Base-by-base conservation (phyloP, 2,797 vertebrate species). In the Chelon labrosus region DNA sequence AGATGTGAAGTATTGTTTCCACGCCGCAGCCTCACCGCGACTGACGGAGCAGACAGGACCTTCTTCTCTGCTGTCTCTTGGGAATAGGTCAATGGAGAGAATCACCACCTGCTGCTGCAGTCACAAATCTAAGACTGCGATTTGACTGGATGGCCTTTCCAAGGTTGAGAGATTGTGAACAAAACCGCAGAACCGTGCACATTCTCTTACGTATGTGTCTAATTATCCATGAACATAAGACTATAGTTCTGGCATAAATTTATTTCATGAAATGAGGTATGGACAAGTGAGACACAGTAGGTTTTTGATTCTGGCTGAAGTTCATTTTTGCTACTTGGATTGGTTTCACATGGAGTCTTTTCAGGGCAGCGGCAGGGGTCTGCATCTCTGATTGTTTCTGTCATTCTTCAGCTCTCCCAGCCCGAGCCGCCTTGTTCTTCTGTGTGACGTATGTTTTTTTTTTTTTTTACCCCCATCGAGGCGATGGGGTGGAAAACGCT, bases 31-130 rank as follows among this genome's bases (percentile, higher is more conserved):
- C 39, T 66, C 53, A 20, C 49, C 47, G 59, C 37, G 78, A 41
- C 67, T 67, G 79, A 83, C 70, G 75, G 71, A 80, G 66, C 12
- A 82, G 72, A 79, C 76, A 39, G 37, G 27, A 64, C 38, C 4
- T 10, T 73, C 17, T 22, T 35, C 12, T 69, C 61, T 46, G 66
- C 25, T 50, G 56, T 77, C 89, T 85, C 75, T 64, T 54, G 72
- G 79, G 89, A 82, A 69, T 61, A 73, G 22, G 69, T 83, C 83
- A 65, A 60, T 39, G 53, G 65, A 10, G 66, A 85, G 76, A 85
- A 79, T 75, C 47, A 77, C 71, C 75, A 66, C 85, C 85, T 88
- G 87, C 81, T 83, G 75, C 71, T 75, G 68, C 54, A 27, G 31
- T 35, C 51, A 55, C 58, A 27, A 16, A 52, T 59, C 72, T 54